These are phyloP conservation scores for Zele albiditarsus DNA, from an alignment of 2,888 invertebrate species.

Conservation along the genomic window DNA sequence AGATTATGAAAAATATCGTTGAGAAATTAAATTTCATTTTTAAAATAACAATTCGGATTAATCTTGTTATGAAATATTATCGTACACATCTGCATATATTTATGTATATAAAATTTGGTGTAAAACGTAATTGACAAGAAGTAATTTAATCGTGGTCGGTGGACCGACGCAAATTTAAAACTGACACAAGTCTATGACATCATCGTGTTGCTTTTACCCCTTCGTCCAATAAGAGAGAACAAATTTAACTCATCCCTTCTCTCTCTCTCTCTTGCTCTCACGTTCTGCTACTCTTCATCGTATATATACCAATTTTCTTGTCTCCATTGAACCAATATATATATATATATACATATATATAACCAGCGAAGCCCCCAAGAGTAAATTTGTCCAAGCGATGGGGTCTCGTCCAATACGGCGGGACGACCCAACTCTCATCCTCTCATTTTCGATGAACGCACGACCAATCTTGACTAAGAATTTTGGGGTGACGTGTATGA, in stretches of 20 bases:
- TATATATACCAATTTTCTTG: neutral
- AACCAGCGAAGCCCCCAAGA: constrained; percentile 40
- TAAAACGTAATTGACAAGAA: neutral
- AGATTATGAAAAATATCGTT: too few relatives aligned
- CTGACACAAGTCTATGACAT: neutral
- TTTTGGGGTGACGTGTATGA: constrained; percentile 50
- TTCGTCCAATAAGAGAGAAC: neutral
- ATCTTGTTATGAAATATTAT: neutral
- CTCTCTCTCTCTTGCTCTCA: neutral
- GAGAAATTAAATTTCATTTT: too few relatives aligned
- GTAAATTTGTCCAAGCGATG: constrained; percentile 48
- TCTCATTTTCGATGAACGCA: constrained; percentile 23
- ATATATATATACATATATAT: neutral
- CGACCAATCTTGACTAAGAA: constrained; percentile 52
- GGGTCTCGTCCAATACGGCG: constrained; percentile 22
- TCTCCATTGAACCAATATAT: neutral
- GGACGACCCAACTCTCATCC: neutral
- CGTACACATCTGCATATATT: too few relatives aligned
- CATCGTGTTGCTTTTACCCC: neutral
- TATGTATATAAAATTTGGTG: too few relatives aligned
- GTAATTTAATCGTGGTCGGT: neutral
- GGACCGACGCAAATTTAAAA: neutral
- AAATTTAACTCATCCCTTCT: neutral
- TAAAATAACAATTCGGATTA: too few relatives aligned
- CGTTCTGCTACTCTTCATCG: neutral